Conservation (phyloP, 2,888 invertebrate genomes). For the Dynastes hyllus region DNA sequence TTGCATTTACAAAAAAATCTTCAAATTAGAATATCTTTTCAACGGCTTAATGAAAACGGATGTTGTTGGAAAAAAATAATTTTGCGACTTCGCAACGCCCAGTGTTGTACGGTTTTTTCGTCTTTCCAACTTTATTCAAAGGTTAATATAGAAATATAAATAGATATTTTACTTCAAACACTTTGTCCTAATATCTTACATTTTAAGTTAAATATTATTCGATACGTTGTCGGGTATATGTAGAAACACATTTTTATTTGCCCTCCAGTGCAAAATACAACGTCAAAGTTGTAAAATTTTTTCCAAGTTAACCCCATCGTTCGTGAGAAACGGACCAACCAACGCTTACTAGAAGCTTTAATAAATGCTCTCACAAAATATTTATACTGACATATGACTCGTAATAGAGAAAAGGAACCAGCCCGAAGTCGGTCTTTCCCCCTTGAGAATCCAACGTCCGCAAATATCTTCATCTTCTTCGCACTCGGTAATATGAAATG, state of each 20-base stretch:
- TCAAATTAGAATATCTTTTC: too few species aligned
- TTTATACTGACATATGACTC: conserved; percentile 70
- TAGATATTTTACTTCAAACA: too few species aligned
- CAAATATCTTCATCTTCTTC: conserved; percentile 41
- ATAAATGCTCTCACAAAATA: conserved; percentile 68
- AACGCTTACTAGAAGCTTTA: conserved; percentile 64
- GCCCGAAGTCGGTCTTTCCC: conserved; percentile 50
- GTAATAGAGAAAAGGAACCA: conserved; percentile 60
- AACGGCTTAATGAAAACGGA: too few species aligned
- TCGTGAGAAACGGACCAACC: conserved; percentile 68
- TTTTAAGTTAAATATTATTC: too few species aligned
- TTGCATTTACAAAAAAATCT: too few species aligned
- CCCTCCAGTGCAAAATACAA: conserved; percentile 13
- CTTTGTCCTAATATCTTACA: too few species aligned
- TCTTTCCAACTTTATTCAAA: too few species aligned
- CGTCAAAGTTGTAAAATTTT: conserved; percentile 49
- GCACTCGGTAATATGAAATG: not conserved
- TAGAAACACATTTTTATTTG: not conserved
- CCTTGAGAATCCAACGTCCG: conserved; percentile 48
- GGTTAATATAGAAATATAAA: too few species aligned
- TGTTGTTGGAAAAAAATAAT: too few species aligned
- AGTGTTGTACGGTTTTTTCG: too few species aligned
- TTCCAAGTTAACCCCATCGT: conserved; percentile 64
- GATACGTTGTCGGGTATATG: too few species aligned
- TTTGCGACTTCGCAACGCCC: too few species aligned